A percentile compares a stretch with the other conserved stretches of the same genome.
Conservation (phyloP, 1,140 invertebrate genomes). For the Aethina tumida region DNA sequence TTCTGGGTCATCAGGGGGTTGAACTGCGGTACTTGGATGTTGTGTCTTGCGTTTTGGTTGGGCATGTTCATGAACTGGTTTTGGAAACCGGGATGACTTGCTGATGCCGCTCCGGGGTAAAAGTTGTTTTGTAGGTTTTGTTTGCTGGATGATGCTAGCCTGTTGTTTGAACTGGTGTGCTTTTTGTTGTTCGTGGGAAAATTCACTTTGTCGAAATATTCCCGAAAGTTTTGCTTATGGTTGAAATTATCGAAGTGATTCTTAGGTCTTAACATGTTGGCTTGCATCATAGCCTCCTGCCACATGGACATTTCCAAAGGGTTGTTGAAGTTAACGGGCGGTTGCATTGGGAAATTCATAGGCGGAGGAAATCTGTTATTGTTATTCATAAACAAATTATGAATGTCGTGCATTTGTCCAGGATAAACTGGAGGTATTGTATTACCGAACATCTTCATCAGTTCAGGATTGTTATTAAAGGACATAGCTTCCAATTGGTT, state of each 20-base stretch:
- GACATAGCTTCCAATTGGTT: conserved; percentile 45
- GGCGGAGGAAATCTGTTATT: too few relatives aligned
- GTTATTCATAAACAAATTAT: too few relatives aligned
- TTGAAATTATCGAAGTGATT: conserved; percentile 25
- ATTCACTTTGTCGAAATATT: conserved; percentile 20
- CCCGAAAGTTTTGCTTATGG: conserved; percentile 19
- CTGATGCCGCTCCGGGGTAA: conserved; percentile 9
- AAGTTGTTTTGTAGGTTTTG: conserved; percentile 10
- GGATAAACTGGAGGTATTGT: conserved; percentile 34
- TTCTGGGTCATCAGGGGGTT: conserved; percentile 26
- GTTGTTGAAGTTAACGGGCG: conserved; percentile 41
- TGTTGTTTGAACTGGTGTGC: conserved; percentile 10
- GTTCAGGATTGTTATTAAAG: conserved; percentile 36
- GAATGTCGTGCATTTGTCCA: too few relatives aligned
- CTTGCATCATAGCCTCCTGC: conserved; percentile 51
- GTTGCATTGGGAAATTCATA: conserved; percentile 39
- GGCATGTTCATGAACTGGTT: conserved; percentile 30
- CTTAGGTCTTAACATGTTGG: conserved; percentile 36
- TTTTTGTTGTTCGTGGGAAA: conserved; percentile 9
- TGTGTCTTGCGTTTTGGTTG: conserved; percentile 23
- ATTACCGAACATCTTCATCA: conserved; percentile 34
- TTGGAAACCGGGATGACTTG: conserved; percentile 6
- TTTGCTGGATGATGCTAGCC: conserved; percentile 6
- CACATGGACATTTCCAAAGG: conserved; percentile 54
- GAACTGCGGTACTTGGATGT: conserved; percentile 39